Evolutionary conservation across 2,113 vertebrate species (phyloP).

Genomic region (Ptilonorhynchus violaceus): DNA sequence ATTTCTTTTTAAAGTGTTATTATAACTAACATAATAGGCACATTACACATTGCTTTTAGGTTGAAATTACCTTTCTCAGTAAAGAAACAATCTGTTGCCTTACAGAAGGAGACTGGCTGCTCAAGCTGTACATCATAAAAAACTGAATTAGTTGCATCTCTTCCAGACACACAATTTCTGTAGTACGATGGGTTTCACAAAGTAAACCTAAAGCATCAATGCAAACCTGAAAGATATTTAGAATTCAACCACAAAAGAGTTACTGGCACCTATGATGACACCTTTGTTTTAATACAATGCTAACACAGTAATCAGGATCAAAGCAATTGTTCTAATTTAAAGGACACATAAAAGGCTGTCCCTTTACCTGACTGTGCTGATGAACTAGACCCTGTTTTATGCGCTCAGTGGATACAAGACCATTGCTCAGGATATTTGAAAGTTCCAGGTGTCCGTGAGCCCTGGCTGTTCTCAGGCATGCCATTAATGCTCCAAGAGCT

Average conservation of each 20-base stretch:
- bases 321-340: not conserved
- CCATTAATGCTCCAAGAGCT: slow-evolving; percentile 89
- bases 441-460: slow-evolving; percentile 84
- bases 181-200: slow-evolving; percentile 91
- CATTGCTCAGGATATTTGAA: slow-evolving; percentile 72
- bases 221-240: slow-evolving; percentile 79
- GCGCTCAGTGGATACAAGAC: slow-evolving; percentile 77
- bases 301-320: not conserved
- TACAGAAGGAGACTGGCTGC: slow-evolving; percentile 85
- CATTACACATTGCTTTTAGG: not conserved
- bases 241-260: not conserved
- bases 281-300: not conserved
- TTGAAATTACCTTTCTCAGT: slow-evolving; percentile 86
- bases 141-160: slow-evolving; percentile 86
- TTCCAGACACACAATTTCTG: slow-evolving; percentile 81
- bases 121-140: slow-evolving; percentile 87
- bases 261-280: not conserved
- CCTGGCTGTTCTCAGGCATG: slow-evolving; percentile 88
- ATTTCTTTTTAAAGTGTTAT: not conserved
- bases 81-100: slow-evolving; percentile 88
- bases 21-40: not conserved
- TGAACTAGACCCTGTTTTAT: slow-evolving; percentile 87
- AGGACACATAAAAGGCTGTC: not conserved
- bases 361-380: slow-evolving; percentile 89
- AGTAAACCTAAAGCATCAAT: slow-evolving; percentile 92